Evolutionary conservation across 2,888 invertebrate genomes (phyloP).

Genomic region (Andrena praecox): DNA sequence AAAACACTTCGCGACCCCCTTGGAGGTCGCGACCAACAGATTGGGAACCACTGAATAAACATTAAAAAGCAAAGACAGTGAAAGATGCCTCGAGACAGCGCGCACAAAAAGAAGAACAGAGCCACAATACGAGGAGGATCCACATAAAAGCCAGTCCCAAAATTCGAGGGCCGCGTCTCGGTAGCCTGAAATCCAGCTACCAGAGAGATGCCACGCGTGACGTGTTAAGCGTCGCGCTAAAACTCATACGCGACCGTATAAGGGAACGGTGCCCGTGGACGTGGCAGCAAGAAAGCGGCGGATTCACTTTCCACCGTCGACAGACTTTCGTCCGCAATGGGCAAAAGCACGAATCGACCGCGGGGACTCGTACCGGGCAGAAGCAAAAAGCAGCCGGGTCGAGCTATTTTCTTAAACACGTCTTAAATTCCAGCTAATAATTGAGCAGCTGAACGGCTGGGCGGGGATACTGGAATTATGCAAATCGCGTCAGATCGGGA

Average conservation of each 20-base stretch:
- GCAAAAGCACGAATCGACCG: conserved; percentile 5
- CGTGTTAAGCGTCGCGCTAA: conserved; percentile 16
- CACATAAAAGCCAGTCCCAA: background rate
- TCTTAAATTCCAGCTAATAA: conserved; percentile 84
- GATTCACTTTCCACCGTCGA: conserved; percentile 61
- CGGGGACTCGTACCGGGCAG: conserved; percentile 62
- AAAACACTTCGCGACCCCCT: too few relatives aligned
- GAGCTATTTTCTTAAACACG: conserved; percentile 84
- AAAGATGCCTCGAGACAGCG: too few relatives aligned
- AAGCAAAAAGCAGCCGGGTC: conserved; percentile 71
- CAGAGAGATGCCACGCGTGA: conserved; percentile 8
- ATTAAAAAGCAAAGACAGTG: too few relatives aligned
- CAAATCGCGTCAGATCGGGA: conserved; percentile 84
- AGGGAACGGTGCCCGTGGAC: conserved; percentile 11
- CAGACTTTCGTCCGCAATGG: conserved; percentile 33
- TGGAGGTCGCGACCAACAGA: too few relatives aligned
- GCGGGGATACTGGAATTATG: conserved; percentile 84
- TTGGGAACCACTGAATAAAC: too few relatives aligned
- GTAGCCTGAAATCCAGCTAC: background rate
- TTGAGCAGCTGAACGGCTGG: conserved; percentile 83
- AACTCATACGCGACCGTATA: conserved; percentile 3
- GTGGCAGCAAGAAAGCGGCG: conserved; percentile 42
- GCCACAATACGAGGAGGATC: background rate
- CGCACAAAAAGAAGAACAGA: background rate
- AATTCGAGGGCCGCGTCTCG: background rate